Conservation (phyloP, 2,113 vertebrate species). For the Chamaea fasciata region DNA sequence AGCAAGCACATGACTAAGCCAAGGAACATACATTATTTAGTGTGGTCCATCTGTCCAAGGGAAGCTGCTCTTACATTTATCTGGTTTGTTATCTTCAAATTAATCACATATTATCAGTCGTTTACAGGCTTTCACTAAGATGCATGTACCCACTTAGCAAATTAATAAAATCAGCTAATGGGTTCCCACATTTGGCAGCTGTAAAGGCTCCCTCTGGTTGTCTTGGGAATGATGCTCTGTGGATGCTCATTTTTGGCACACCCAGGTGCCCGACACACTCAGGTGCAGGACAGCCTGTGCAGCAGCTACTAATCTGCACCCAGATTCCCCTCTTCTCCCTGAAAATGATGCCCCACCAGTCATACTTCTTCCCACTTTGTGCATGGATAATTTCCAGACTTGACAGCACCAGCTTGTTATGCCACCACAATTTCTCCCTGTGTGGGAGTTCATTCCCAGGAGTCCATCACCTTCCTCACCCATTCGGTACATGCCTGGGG, state of each 20-base stretch:
- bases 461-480: background rate
- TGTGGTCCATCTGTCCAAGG: conserved; percentile 11
- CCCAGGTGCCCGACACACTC: rapidly evolving
- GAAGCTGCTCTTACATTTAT: conserved; percentile 12
- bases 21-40: background rate
- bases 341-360: background rate
- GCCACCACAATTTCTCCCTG: background rate
- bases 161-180: background rate
- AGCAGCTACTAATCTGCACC: background rate
- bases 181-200: background rate
- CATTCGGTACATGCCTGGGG: rapidly evolving
- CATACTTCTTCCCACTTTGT: background rate
- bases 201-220: background rate
- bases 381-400: background rate
- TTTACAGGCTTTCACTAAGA: background rate
- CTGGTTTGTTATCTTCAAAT: background rate
- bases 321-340: background rate
- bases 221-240: background rate
- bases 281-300: background rate
- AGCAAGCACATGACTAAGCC: background rate
- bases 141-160: background rate
- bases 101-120: background rate
- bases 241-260: background rate
- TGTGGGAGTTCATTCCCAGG: background rate
- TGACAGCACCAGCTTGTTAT: background rate